Conservation (phyloP, 92 coral and sea anemone species). For the Paragorgia papillata region DNA sequence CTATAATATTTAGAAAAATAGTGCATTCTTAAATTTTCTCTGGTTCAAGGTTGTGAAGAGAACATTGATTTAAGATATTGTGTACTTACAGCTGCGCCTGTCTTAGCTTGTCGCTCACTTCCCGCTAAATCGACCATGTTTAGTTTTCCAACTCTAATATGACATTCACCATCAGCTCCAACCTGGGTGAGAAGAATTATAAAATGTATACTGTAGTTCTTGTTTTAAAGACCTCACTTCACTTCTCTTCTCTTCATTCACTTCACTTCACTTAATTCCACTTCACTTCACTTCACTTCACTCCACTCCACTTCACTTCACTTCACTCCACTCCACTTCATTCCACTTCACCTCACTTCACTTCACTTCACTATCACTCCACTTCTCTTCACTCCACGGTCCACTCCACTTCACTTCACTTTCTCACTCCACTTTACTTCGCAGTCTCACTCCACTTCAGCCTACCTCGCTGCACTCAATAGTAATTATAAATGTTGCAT, state of each 20-base stretch:
- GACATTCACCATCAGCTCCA: conserved; percentile 84
- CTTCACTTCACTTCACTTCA: neutral
- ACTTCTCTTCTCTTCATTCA: neutral
- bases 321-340: neutral
- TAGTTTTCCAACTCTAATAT: conserved; percentile 94
- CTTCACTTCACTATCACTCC: neutral
- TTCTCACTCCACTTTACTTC: neutral
- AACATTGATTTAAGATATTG: neutral
- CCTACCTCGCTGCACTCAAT: conserved; percentile 95
- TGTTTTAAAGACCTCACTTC: neutral
- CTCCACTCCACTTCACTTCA: neutral
- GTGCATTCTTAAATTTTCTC: no score
- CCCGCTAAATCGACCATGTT: conserved; percentile 99
- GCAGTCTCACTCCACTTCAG: neutral
- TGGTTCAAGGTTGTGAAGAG: no score
- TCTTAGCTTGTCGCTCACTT: conserved; percentile 95
- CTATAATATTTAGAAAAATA: no score
- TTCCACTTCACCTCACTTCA: neutral
- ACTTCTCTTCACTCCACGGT: neutral
- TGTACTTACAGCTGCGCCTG: conserved; percentile 86
- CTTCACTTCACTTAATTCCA: no score
- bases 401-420: neutral
- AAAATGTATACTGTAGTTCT: neutral
- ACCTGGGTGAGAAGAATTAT: conserved; percentile 51
- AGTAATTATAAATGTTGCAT: conserved; percentile 93